Evolutionary conservation across 1,140 invertebrate genomes (phyloP).

Genomic region (Lepidurus packardi): DNA sequence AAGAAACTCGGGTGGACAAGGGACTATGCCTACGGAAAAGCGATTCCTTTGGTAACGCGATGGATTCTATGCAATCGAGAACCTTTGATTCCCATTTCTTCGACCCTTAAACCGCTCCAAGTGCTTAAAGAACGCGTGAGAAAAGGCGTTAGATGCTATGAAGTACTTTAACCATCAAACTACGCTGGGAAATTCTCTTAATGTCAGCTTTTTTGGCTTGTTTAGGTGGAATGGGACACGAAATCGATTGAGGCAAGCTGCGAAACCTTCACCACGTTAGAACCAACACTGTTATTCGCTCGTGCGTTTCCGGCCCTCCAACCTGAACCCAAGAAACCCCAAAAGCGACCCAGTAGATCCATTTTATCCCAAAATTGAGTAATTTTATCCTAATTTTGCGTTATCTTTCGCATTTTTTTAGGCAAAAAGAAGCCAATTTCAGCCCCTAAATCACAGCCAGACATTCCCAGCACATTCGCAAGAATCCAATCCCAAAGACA

Average conservation of each 20-base stretch:
- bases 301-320: background rate
- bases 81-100: background rate
- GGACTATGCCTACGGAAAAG: slow-evolving; percentile 67
- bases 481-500: background rate
- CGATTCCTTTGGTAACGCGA: slow-evolving; percentile 65
- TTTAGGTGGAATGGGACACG: background rate
- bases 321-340: background rate
- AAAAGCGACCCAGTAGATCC: too few species aligned
- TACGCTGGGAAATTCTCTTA: background rate
- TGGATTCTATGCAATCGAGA: slow-evolving; percentile 47
- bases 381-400: background rate
- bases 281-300: background rate
- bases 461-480: background rate
- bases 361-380: too few species aligned
- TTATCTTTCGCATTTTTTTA: background rate
- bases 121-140: slow-evolving; percentile 42
- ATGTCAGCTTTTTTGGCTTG: background rate
- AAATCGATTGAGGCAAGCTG: background rate
- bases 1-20: slow-evolving; percentile 65
- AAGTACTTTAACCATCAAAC: slow-evolving; percentile 24
- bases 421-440: background rate
- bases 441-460: background rate
- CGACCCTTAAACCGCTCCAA: background rate
- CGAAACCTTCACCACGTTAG: background rate
- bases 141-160: slow-evolving; percentile 44